phyloP scores from a whole-genome alignment of 1,140 invertebrate genomes.

The Hylyphantes graminicola region DNA sequence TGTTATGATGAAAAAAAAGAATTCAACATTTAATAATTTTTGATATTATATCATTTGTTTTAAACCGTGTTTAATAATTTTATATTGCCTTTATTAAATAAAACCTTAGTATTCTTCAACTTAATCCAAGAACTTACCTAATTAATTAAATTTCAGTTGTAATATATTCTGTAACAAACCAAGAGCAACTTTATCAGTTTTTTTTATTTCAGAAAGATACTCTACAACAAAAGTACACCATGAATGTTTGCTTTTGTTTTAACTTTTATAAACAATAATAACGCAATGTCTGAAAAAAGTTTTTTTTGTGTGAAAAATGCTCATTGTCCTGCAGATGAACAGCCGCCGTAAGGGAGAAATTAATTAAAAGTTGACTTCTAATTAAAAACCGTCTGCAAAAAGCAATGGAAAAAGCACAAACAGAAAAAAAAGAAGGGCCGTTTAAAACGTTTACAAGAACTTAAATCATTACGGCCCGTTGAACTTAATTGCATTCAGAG shows the following conservation, averaged over 20 bases:
- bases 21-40: too few relatives aligned
- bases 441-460: constrained; percentile 34
- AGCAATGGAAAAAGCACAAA: not conserved
- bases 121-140: too few relatives aligned
- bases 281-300: not conserved
- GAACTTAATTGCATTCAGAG: constrained; percentile 19
- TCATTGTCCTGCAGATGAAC: not conserved
- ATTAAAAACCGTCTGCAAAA: constrained; percentile 16
- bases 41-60: too few relatives aligned
- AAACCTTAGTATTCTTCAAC: too few relatives aligned
- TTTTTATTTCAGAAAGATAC: not conserved
- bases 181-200: not conserved
- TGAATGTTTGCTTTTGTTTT: not conserved
- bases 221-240: not conserved
- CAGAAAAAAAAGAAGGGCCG: not conserved
- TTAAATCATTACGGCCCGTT: constrained; percentile 21
- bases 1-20: too few relatives aligned
- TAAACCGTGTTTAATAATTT: too few relatives aligned
- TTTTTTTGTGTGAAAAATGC: not conserved
- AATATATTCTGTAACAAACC: too few relatives aligned
- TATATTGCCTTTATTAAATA: too few relatives aligned
- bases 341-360: not conserved
- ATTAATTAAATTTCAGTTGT: too few relatives aligned
- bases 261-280: not conserved
- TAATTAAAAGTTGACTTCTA: constrained; percentile 44